phyloP scores from a whole-genome alignment of 2,113 vertebrate genomes.

The Chiloscyllium plagiosum region DNA sequence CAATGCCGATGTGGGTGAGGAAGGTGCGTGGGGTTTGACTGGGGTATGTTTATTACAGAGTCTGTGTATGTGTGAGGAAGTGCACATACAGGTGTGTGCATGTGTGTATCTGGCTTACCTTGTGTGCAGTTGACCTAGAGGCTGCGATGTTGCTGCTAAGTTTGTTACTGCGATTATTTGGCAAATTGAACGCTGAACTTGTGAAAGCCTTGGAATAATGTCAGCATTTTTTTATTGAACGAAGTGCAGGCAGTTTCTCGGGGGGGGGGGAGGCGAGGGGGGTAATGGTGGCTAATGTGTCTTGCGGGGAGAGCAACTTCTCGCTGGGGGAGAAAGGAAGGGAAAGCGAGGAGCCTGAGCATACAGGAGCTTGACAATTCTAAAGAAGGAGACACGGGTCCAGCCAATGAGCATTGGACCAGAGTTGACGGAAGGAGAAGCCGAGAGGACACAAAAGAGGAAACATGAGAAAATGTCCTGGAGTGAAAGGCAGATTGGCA shows the following conservation, averaged over 20 bases:
- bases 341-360: neutral
- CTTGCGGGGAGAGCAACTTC: too few relatives aligned
- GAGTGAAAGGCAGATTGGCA: neutral
- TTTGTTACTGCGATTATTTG: slow-evolving; percentile 63
- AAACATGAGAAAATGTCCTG: neutral
- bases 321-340: neutral
- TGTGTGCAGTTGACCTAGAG: neutral
- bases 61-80: neutral
- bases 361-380: neutral
- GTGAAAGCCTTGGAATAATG: slow-evolving; percentile 63
- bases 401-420: neutral
- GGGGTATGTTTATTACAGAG: slow-evolving; percentile 6
- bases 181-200: slow-evolving; percentile 66
- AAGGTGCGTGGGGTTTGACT: neutral
- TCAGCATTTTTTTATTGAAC: slow-evolving; percentile 52
- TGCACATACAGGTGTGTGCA: neutral
- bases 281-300: neutral
- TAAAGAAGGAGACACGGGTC: neutral
- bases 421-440: slow-evolving; percentile 5
- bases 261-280: too few relatives aligned
- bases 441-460: neutral
- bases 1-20: neutral
- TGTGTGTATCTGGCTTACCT: neutral
- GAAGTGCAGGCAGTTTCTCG: neutral
- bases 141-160: neutral